Conservation (phyloP, 2,113 vertebrate species). For the Clinocottus analis region DNA sequence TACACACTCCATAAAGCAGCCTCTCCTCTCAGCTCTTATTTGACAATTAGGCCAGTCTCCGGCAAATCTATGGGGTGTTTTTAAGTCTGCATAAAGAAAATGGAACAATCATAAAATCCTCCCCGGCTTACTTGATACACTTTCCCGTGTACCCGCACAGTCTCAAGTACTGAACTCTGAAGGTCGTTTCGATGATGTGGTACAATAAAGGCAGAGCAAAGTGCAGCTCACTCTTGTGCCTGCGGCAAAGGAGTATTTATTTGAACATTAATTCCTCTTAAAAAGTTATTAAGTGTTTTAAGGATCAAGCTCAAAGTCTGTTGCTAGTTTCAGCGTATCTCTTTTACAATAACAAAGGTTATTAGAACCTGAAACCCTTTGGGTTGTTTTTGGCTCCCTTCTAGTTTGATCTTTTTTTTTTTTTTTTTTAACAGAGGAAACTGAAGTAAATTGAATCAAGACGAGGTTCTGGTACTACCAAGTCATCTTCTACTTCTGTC, state of each 20-base stretch:
- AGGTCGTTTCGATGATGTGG: conserved; percentile 41
- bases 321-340: conserved; percentile 27
- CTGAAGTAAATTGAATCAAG: conserved; percentile 19
- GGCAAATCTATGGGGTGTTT: conserved; percentile 56
- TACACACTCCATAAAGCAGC: conserved; percentile 64
- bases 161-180: conserved; percentile 29
- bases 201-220: conserved; percentile 32
- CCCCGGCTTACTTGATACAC: conserved; percentile 36
- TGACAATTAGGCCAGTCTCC: conserved; percentile 54
- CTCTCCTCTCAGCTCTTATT: conserved; percentile 43
- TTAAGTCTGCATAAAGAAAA: conserved; percentile 57
- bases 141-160: conserved; percentile 17
- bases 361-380: conserved; percentile 32
- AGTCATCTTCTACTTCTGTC: too few relatives aligned
- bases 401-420: conserved; percentile 5
- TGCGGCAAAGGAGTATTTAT: conserved; percentile 19
- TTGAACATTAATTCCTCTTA: conserved; percentile 36
- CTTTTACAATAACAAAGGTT: conserved; percentile 29
- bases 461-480: neutral
- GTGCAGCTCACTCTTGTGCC: conserved; percentile 11
- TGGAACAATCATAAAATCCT: conserved; percentile 53
- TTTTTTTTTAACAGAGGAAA: conserved; percentile 17
- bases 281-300: conserved; percentile 41
- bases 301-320: conserved; percentile 14
- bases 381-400: conserved; percentile 36